Base-by-base conservation (phyloP, 2,113 vertebrate genomes). In the Dipodomys merriami region DNA sequence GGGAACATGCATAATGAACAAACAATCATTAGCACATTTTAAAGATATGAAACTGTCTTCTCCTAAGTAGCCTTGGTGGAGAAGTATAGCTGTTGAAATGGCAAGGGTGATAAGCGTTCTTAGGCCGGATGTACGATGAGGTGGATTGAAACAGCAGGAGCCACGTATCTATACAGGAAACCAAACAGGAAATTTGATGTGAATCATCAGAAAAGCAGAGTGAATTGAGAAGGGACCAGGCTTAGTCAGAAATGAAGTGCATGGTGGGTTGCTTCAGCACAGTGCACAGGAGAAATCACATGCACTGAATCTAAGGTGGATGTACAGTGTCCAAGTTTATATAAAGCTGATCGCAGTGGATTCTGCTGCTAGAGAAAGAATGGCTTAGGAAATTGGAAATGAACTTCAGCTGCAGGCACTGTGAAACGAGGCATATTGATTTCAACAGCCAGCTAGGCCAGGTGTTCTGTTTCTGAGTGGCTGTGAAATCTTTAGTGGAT, bases 111-210 rank as follows among this genome's bases (percentile, higher is more conserved):
- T 95, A 96, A 97, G 94, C 71, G n/a, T 90, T 91, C 93, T 88
- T 84, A 96, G 92, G 96, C 97, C 95, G 90, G 97, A 97, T 96
- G 72, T 89, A 72, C 29, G 18, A 57, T 30, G 93, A 97, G 97
- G 96, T 96, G 96, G 96, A 96, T 96, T 95, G 96, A 95, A 97
- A 96, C 68, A 82, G 19, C 78, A 90, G 78, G 77, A 81, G 94
- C 90, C 19, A 7, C 18, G 62, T 35, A 81, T 91, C 80, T 94
- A 65, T 89, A 91, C 84, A 96, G 96, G 97, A 98, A 98, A 97
- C 95, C 97, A 98, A 98, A 98, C 98, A 98, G 98, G 98, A 98
- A 98, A 91, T 69, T 46, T 94, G 91, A 81, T 85, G 89, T 97
- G 93, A 97, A 91, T 98, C 97, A 97, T 95, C 94, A 94, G 92